A percentile compares a stretch with the other conserved stretches of the same genome.
Conservation (phyloP, 2,797 vertebrate species). For the Jordanella pulchra region DNA sequence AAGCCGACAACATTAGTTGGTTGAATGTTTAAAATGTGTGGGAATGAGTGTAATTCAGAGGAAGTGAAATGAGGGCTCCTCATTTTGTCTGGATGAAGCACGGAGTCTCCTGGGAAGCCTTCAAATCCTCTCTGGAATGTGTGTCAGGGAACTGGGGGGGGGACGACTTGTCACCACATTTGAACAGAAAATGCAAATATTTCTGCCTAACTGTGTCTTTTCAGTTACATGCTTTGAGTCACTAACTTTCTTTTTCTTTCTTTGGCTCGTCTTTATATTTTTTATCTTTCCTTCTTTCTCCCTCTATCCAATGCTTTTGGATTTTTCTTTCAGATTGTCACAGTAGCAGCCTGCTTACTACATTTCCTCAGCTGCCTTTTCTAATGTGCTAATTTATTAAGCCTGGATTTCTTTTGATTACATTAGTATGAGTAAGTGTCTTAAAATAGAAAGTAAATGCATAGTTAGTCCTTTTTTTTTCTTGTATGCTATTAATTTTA, state of each 20-base stretch:
- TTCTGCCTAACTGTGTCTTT: conserved; percentile 42
- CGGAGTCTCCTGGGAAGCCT: conserved; percentile 73
- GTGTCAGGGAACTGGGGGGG: conserved; percentile 28
- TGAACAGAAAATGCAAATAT: conserved; percentile 67
- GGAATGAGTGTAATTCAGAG: conserved; percentile 1
- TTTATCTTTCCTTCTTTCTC: not conserved
- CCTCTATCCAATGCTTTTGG: not conserved
- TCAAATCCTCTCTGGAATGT: conserved; percentile 80
- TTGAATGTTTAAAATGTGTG: not conserved
- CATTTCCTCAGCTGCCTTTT: conserved; percentile 59
- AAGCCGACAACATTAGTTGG: not conserved
- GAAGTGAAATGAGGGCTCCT: conserved; percentile 54
- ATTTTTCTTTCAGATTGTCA: conserved; percentile 18
- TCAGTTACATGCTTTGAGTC: conserved; percentile 39
- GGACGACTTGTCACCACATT: conserved; percentile 51
- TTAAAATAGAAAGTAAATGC: not conserved
- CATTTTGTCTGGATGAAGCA: conserved; percentile 69
- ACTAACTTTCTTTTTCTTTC: conserved; percentile 44
- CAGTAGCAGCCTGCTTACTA: conserved; percentile 41
- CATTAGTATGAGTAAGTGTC: conserved; percentile 15
- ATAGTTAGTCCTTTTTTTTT: not conserved
- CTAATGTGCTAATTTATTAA: conserved; percentile 61
- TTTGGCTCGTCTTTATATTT: not conserved
- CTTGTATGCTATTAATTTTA: not conserved
- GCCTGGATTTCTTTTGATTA: conserved; percentile 33